Evolutionary conservation across 2,113 vertebrate species (phyloP), one percentile per base, ranked within the genome.

Genomic region (Indicator maculatus): DNA sequence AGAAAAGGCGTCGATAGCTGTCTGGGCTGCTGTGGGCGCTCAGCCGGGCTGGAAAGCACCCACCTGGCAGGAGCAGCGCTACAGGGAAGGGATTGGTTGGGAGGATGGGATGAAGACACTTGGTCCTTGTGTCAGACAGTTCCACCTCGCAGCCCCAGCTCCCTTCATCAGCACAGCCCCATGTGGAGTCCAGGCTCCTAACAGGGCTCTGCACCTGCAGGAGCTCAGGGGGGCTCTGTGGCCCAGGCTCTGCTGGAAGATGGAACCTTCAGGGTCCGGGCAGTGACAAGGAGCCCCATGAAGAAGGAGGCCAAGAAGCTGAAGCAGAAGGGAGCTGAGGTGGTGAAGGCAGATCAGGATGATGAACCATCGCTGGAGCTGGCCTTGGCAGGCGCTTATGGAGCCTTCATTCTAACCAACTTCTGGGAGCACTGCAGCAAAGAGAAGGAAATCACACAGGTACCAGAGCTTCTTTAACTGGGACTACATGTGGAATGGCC

Each of bases 391-490:
- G 97, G 96, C 14, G 97, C 96, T 16, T 72, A 97, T 0, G 94
- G 96, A 30, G 56, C 97, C 74, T 98, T 98, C 84, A 56, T 98
- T 3, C 97, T 98, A 41, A 98, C 97, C 66, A 93, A 97, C 85
- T 98, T 97, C 93, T 98, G 98, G 97, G 97, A 98, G 13, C 96
- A 95, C 45, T 91, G 96, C 92, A 98, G 94, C 93, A 95, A 97
- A 38, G 97, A 97, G 58, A 97, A 88, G 13, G 98, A 98, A 78
- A 65, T 97, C 3, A 50, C 64, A 3, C 98, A 97, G 97, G 98
- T 98, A 59, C 7, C 20, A 4, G 8, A 8, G 21, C 14, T 55
- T 7, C 33, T 7, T n/a, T 14, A 41, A 3, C 11, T 11, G 59
- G 39, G 28, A n/a, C 12, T 28, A 0, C 0, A 0, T 9, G 38